Base-by-base conservation (phyloP, 2,113 vertebrate species). In the Gallinago media region DNA sequence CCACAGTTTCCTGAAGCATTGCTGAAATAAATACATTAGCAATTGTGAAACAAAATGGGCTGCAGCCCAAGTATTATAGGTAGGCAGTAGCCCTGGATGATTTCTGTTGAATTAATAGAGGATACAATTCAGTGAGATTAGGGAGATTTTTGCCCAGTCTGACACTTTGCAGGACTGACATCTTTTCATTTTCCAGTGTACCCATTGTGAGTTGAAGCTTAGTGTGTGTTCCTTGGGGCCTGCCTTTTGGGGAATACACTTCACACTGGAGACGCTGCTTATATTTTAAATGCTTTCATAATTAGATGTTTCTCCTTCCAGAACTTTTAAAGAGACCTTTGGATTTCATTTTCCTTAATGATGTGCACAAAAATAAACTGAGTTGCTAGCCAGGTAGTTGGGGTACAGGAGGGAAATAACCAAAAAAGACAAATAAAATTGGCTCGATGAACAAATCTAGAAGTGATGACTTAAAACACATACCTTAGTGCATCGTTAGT, bases 331-430 rank as follows among this genome's bases (percentile, higher is more conserved):
- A 92, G 82, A 92, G 36, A 95, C 68, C 72, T 67, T 55, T 26
- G 61, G 61, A 67, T 56, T 94, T 36, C 38, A 23, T 94, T 95
- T 96, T 96, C 32, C 77, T 86, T 79, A 94, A 47, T 65, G 38
- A 92, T 68, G 32, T 76, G 26, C 32, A 52, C 40, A 50, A 82
- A 92, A 85, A 62, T 66, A 82, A 92, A 68, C n/a, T 32, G 21
- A 78, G 15, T 55, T 67, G 11, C 17, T 85, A 70, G 23, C 23
- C n/a, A 14, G 8, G 32, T 73, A 68, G 84, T 81, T 36, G 19
- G 5, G 5, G 25, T 36, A 22, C 8, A 25, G 25, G 3, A 3
- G 1, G 6, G 8, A 6, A 18, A 71, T 36, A 14, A 70, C 22
- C 4, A 31, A 72, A 72, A 91, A 56, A 17, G 3, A 20, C 16